Evolutionary conservation across 2,888 invertebrate genomes (phyloP), one percentile per base, ranked within the genome.

Genomic region (Thereva unica): DNA sequence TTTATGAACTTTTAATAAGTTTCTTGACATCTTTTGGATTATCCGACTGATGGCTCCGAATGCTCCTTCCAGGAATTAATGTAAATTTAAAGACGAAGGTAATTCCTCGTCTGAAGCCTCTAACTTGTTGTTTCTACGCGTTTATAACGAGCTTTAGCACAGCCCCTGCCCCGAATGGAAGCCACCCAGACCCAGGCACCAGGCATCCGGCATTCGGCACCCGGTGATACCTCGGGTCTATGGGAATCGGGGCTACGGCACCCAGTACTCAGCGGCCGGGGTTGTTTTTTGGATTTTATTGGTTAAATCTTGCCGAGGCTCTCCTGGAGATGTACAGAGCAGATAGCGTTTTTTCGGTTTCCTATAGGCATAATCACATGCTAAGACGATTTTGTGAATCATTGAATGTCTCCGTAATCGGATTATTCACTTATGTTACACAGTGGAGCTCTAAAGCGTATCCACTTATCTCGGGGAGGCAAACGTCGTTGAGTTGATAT

Each of bases 1-100:
- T 59, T 69, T 69, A 69, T 64, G 68, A 69, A 69, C 68, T 69
- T 69, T 69, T 69, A 67, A 69, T 64, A 69, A 69, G 68, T 69
- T 69, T 59, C 57, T 49, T 64, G 66, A 67, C 64, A 64, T 67
- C 68, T 67, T 42, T 53, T 53, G 63, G 66, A 69, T 67, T 64
- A 69, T 64, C 61, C 63, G 41, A 35, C 37, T 37, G 59, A 59
- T 45, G 45, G 5, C 49, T 59, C 38, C 49, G 38, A 12, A n/a
- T 52, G 34, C 52, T 6, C 12, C 34, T 35, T n/a, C 12, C 59
- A 10, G 10, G 45, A 59, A 59, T 38, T 59, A 59, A 59, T 59
- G 59, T 49, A 49, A 59, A 59, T 59, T 59, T 59, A 59, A 59
- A 59, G 59, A 59, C 49, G 38, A 49, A 40, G 59, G 38, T 49